phyloP scores from a whole-genome alignment of 2,797 vertebrate genomes.

The Manis javanica region DNA sequence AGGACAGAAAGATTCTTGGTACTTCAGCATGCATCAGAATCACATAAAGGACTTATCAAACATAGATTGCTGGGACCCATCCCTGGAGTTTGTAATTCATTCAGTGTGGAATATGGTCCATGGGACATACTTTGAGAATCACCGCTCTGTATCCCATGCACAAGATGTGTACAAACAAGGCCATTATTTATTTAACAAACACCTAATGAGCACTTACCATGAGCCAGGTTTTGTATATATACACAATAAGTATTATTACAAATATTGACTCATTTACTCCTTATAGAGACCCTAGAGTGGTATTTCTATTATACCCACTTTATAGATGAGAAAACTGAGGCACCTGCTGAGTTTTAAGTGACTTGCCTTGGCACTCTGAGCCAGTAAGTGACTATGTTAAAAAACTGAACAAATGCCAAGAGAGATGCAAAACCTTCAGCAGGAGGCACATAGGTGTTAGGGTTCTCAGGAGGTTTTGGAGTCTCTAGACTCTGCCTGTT shows the following conservation, averaged over 20 bases:
- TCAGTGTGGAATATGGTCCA: neutral
- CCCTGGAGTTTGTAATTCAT: neutral
- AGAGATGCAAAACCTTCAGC: neutral
- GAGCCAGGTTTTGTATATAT: neutral
- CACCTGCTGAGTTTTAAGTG: neutral
- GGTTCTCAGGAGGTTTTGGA: neutral
- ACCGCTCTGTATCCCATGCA: neutral
- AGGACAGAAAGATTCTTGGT: neutral
- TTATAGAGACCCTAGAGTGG: neutral
- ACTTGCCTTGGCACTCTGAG: neutral
- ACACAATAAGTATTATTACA: neutral
- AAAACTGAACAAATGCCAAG: neutral
- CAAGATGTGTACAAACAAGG: neutral
- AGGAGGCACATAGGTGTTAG: neutral
- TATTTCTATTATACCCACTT: neutral
- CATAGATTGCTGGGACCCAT: neutral
- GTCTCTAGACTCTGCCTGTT: neutral
- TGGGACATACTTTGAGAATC: neutral
- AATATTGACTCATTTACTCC: neutral
- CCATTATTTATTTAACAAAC: neutral
- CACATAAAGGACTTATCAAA: neutral
- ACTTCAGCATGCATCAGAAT: neutral
- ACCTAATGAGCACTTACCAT: neutral
- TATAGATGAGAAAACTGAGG: neutral
- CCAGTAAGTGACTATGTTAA: neutral